phyloP scores from a whole-genome alignment of 2,113 vertebrate genomes.

The Atractosteus spatula region DNA sequence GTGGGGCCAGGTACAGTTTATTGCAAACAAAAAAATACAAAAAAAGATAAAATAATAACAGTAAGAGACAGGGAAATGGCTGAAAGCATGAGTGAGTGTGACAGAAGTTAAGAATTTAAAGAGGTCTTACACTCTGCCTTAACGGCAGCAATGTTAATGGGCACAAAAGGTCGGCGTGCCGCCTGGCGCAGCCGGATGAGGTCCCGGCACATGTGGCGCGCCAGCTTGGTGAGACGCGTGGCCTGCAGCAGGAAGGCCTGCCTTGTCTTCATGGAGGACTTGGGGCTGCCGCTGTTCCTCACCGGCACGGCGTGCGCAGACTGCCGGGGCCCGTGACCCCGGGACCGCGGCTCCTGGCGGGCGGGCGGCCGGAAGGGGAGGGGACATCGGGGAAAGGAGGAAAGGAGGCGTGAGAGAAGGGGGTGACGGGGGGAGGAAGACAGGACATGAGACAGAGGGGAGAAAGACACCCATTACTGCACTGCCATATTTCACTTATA shows the following conservation, averaged over 20 bases:
- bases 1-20: conserved; percentile 75
- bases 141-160: conserved; percentile 99
- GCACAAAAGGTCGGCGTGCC: conserved; percentile 94
- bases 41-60: conserved; percentile 67
- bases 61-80: conserved; percentile 54
- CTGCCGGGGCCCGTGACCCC: conserved; percentile 83
- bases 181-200: conserved; percentile 92
- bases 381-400: not conserved
- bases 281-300: conserved; percentile 89
- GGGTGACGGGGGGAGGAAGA: not conserved
- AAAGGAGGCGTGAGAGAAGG: not conserved
- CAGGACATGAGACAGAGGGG: not conserved
- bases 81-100: conserved; percentile 69
- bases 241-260: conserved; percentile 94
- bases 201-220: conserved; percentile 96
- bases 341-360: conserved; percentile 75
- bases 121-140: conserved; percentile 99
- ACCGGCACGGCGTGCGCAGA: conserved; percentile 87
- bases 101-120: conserved; percentile 93
- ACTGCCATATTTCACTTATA: too few species aligned
- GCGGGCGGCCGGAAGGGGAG: conserved; percentile 4
- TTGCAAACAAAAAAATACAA: conserved; percentile 73
- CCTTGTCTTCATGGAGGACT: conserved; percentile 93
- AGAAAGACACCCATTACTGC: not conserved
- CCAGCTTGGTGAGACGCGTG: conserved; percentile 93